Base-by-base conservation (phyloP, 1,140 invertebrate species). In the Asbolus verrucosus region DNA sequence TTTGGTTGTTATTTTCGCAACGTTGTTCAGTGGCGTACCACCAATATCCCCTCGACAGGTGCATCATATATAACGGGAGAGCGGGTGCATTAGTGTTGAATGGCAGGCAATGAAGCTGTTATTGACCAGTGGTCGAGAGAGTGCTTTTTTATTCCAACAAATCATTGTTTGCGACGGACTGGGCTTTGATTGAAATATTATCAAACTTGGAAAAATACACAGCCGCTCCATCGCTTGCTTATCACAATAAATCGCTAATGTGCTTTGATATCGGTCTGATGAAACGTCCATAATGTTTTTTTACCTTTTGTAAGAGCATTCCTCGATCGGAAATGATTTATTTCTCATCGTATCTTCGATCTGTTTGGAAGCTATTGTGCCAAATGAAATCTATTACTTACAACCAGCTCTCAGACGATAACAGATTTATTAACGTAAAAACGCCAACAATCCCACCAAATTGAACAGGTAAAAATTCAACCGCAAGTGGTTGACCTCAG, bases 91-190 rank as follows among this genome's bases (percentile, higher is more conserved):
- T 66, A 66, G 63, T 43, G 41, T 31, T 66, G 39, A 66, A 66
- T 66, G 63, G 63, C 70, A 68, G 70, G 65, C 70, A 71, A 71
- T 71, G 70, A 71, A 71, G 70, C 70, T 61, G 67, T 71, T 71
- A 71, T 67, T 71, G 70, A 71, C 70, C 70, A 66, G 54, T 71
- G 69, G 68, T 39, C 61, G 69, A 65, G 33, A 54, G 69, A 54
- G 33, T 67, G 69, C 39, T 71, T 66, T 66, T 66, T 71, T 67
- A 71, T 71, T 71, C 31, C 66, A 24, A 38, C 67, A 71, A 69
- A 69, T 72, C 71, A 72, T 72, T 69, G 67, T 69, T 65, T 46
- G 71, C 60, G 50, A 62, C 65, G 46, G 46, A 72, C 19, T 33
- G 27, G 70, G 30, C n/a, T 63, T 59, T 69, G 70, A 72, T 72